phyloP scores from a whole-genome alignment of 2,797 vertebrate genomes.

The Pangasius larnaudii region DNA sequence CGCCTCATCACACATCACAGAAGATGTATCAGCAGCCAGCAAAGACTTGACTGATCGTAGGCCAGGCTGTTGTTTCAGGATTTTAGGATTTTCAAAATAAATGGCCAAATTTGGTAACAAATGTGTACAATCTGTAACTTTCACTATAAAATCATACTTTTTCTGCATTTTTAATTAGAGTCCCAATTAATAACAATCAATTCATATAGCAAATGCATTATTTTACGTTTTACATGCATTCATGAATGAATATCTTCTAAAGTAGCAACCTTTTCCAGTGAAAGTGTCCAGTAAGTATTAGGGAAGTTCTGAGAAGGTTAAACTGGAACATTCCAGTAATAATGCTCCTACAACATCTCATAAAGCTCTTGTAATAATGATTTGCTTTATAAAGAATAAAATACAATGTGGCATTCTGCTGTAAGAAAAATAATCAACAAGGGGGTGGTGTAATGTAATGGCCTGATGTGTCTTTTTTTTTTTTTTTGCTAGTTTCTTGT shows the following conservation, averaged over 20 bases:
- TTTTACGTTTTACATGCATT: neutral
- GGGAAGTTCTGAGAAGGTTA: neutral
- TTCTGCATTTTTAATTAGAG: neutral
- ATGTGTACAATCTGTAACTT: neutral
- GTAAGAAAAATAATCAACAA: neutral
- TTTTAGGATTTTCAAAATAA: neutral
- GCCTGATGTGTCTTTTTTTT: neutral
- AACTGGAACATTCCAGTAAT: neutral
- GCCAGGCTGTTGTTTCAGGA: neutral
- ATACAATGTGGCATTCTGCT: neutral
- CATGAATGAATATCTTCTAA: neutral
- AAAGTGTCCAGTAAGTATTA: neutral
- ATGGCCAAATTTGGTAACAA: neutral
- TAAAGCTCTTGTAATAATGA: neutral
- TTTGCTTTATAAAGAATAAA: neutral
- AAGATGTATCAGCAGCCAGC: neutral
- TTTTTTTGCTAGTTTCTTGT: slow-evolving; percentile 5
- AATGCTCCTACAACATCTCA: neutral
- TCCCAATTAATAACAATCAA: neutral
- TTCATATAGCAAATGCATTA: neutral
- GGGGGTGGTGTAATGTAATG: neutral
- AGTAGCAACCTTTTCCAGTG: neutral
- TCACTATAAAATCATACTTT: neutral
- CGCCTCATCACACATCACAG: neutral
- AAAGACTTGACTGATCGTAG: neutral